These are phyloP conservation scores for Drosophila pallidifrons DNA, from an alignment of 1,140 invertebrate species.

Conservation along the genomic window DNA sequence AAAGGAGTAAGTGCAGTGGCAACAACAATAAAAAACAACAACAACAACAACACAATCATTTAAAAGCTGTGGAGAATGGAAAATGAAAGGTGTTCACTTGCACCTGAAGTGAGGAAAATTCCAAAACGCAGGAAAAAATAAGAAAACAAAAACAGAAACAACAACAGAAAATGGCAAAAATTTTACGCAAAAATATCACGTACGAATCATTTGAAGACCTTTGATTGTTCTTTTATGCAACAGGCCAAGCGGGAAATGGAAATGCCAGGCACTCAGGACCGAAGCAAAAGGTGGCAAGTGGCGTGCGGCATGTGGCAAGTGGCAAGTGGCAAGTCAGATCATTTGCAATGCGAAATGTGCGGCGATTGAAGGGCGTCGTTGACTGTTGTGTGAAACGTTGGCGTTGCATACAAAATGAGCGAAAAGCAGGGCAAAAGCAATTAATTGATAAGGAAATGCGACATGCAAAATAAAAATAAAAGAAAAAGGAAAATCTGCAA, in stretches of 20 bases:
- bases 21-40: constrained; percentile 17
- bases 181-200: constrained; percentile 72
- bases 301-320: not conserved
- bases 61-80: constrained; percentile 42
- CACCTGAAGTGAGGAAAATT: constrained; percentile 40
- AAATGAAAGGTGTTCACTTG: constrained; percentile 45
- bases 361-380: constrained; percentile 60
- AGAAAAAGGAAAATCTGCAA: constrained; percentile 5
- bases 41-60: constrained; percentile 22
- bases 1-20: constrained; percentile 36
- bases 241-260: constrained; percentile 69
- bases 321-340: constrained; percentile 42
- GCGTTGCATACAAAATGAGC: constrained; percentile 68
- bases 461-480: constrained; percentile 3
- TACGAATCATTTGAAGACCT: constrained; percentile 72
- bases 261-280: constrained; percentile 38
- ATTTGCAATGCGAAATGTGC: constrained; percentile 59
- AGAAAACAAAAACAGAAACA: constrained; percentile 47
- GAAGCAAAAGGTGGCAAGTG: not conserved
- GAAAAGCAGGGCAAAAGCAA: constrained; percentile 16
- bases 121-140: constrained; percentile 66
- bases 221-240: constrained; percentile 79
- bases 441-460: constrained; percentile 51
- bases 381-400: constrained; percentile 72
- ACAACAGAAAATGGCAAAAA: constrained; percentile 50